phyloP scores from a whole-genome alignment of 1,140 invertebrate genomes.

The Anagrus nilaparvatae region DNA sequence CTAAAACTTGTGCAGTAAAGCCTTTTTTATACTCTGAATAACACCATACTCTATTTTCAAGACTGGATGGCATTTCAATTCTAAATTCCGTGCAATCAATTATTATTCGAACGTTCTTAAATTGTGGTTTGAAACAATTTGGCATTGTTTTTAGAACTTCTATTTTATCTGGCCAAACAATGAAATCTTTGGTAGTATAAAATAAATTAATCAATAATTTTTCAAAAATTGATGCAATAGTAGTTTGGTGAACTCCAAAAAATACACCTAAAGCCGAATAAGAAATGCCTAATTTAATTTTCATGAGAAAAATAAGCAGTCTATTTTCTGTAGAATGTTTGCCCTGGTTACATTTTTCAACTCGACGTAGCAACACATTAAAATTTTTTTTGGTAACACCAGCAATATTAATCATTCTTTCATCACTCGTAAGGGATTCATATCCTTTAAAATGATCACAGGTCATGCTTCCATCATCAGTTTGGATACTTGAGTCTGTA shows the following conservation, averaged over 20 bases:
- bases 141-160: conserved; percentile 18
- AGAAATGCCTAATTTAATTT: conserved; percentile 21
- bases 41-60: conserved; percentile 20
- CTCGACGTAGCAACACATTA: too few relatives aligned
- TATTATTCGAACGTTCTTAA: conserved; percentile 29
- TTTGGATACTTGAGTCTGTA: too few relatives aligned
- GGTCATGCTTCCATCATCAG: too few relatives aligned
- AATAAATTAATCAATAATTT: conserved; percentile 11
- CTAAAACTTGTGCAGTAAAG: conserved; percentile 27
- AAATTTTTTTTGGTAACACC: neutral
- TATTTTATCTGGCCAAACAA: conserved; percentile 21
- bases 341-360: too few relatives aligned
- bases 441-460: neutral
- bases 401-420: neutral
- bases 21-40: conserved; percentile 34
- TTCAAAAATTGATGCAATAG: conserved; percentile 17
- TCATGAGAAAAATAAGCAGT: conserved; percentile 21
- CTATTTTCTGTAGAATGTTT: neutral
- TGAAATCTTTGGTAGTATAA: conserved; percentile 15
- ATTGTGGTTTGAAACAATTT: conserved; percentile 24
- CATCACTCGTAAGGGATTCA: neutral
- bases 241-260: conserved; percentile 15
- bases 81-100: conserved; percentile 36
- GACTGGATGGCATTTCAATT: conserved; percentile 25
- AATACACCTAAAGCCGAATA: conserved; percentile 13